Base-by-base conservation (phyloP, 1,140 invertebrate species). In the Aphelenchoides besseyi region DNA sequence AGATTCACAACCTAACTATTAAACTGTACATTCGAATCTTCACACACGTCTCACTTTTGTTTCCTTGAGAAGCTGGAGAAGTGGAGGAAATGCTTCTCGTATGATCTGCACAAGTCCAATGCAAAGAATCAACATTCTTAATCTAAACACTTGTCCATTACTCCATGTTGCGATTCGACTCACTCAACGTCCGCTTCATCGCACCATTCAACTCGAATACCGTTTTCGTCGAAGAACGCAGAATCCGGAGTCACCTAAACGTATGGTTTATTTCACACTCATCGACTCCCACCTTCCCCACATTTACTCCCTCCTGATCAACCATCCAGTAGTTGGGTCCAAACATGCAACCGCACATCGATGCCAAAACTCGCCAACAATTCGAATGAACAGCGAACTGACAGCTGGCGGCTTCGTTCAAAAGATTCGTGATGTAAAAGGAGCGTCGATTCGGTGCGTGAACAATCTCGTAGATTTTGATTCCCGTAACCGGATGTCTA, bases 401-500 rank as follows among this genome's bases (percentile, higher is more conserved):
- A 66, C 78, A 79, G 53, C 76, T 80, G 29, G 61, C 69, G 53
- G 64, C n/a, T 36, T 79, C 78, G 53, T 82, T 77, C 53, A 76
- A 69, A 12, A 57, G 32, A 26, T 66, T 71, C 37, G 63, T 82
- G 23, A 79, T 75, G 28, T 69, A 82, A 35, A 54, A 36, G 37
- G 73, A 36, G 3, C 28, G 26, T n/a, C 64, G 52, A 30, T 77
- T 61, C 30, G 63, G 54, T n/a, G 18, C 66, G n/a, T 77, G 61
- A 1, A 79, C 64, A 16, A 79, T 59, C 48, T 79, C 80, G 36
- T 72, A 79, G 28, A 79, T 68, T 80, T 82, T 79, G 26, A 79
- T 79, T 79, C 77, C 80, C 54, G 80, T 82, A 18, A 82, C 67
- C 16, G 78, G 78, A 69, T 79, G 80, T 9, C 78, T 62, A 33